Conservation (phyloP, 2,888 invertebrate genomes). For the Parochlus steinenii region DNA sequence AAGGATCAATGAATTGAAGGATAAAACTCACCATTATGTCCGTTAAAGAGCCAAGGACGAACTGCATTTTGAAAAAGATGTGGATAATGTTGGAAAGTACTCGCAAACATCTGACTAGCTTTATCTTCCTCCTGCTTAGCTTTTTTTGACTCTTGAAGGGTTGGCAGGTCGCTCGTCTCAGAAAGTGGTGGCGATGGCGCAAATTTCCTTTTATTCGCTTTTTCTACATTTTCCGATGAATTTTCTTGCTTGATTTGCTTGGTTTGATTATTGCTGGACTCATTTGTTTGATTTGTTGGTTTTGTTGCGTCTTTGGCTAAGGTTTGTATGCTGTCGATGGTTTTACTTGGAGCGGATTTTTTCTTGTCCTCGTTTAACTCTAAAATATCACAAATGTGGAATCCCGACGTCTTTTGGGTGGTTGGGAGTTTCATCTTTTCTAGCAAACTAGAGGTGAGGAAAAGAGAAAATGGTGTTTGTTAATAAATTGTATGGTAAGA, state of each 20-base stretch:
- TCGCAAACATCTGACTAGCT: conserved; percentile 1
- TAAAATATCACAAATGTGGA: conserved; percentile 85
- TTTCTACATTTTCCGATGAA: neutral
- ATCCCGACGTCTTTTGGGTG: conserved; percentile 46
- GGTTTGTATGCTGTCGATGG: neutral
- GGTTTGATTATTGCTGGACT: conserved; percentile 2
- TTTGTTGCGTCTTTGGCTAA: too few relatives aligned
- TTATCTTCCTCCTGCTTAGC: too few relatives aligned
- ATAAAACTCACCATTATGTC: too few relatives aligned
- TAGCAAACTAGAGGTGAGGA: conserved; percentile 44
- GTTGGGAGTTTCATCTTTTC: conserved; percentile 72
- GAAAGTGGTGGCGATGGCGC: neutral
- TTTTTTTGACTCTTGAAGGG: too few relatives aligned
- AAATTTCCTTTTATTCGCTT: neutral
- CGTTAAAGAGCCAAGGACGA: conserved; percentile 9
- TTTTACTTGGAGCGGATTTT: neutral
- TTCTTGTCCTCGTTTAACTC: conserved; percentile 57
- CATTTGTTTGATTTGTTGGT: too few relatives aligned
- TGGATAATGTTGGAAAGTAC: conserved; percentile 10
- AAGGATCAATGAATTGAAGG: too few relatives aligned
- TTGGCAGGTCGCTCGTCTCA: too few relatives aligned
- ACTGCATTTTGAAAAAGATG: conserved; percentile 11
- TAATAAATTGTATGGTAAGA: too few relatives aligned
- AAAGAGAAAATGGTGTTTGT: conserved; percentile 14
- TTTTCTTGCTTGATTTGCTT: neutral